phyloP scores from a whole-genome alignment of 2,888 invertebrate genomes.

The Apotomis capreana region DNA sequence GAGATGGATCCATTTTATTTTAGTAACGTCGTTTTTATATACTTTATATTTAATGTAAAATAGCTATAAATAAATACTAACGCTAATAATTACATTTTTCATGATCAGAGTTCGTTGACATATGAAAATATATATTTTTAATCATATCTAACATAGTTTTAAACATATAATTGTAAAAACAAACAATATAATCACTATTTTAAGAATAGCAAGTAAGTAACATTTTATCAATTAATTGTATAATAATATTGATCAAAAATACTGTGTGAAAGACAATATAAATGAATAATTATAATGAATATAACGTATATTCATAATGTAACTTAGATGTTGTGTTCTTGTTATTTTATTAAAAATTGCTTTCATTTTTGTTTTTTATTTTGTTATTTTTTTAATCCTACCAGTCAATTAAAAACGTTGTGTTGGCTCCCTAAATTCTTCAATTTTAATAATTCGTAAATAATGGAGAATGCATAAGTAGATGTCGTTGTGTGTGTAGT shows the following conservation, averaged over 20 bases:
- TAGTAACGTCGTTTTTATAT: not conserved
- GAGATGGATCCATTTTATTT: not conserved
- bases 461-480: constrained; percentile 46
- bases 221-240: constrained; percentile 41
- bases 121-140: constrained; percentile 33
- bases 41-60: not conserved
- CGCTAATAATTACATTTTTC: constrained; percentile 19
- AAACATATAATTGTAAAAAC: not conserved
- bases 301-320: constrained; percentile 11
- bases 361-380: constrained; percentile 47
- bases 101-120: constrained; percentile 49
- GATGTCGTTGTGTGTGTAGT: constrained; percentile 42
- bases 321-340: constrained; percentile 48
- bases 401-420: constrained; percentile 74
- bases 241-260: constrained; percentile 49
- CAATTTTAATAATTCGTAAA: constrained; percentile 71
- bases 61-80: not conserved
- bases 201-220: constrained; percentile 23
- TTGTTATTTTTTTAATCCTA: constrained; percentile 59
- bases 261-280: constrained; percentile 72
- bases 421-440: constrained; percentile 83
- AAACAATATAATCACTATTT: constrained; percentile 21
- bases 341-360: constrained; percentile 57
- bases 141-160: not conserved
- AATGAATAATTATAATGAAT: constrained; percentile 46